phyloP scores from a whole-genome alignment of 2,888 invertebrate genomes.

The Deroplatys truncata region DNA sequence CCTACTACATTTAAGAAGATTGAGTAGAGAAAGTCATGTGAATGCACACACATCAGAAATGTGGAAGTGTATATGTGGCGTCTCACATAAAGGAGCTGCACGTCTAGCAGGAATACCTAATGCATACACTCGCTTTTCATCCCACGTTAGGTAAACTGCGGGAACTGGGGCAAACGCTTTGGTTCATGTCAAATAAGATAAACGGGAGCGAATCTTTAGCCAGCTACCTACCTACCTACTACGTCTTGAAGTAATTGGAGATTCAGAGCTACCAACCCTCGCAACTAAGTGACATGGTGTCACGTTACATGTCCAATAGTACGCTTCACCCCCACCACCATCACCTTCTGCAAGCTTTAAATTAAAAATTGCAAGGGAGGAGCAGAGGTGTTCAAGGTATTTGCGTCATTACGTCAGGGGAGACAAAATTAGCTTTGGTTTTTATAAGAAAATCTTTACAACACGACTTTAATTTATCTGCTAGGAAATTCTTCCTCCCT shows the following conservation, averaged over 20 bases:
- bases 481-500: too few relatives aligned
- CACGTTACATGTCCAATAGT: background rate
- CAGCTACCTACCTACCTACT: too few relatives aligned
- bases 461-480: background rate
- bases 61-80: too few relatives aligned
- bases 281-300: background rate
- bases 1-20: too few relatives aligned
- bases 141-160: too few relatives aligned
- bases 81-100: too few relatives aligned
- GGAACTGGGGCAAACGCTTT: too few relatives aligned
- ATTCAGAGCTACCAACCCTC: background rate
- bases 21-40: too few relatives aligned
- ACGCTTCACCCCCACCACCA: too few relatives aligned
- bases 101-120: too few relatives aligned
- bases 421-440: background rate
- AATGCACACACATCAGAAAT: too few relatives aligned
- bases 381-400: background rate
- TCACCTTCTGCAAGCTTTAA: background rate
- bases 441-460: background rate
- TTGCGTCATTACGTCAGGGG: background rate
- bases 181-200: background rate
- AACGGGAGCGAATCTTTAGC: background rate
- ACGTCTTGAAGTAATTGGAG: background rate
- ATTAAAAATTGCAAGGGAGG: background rate
- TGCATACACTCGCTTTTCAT: background rate